A percentile compares a stretch with the other conserved stretches of the same genome.
phyloP scores from a whole-genome alignment of 2,113 vertebrate genomes.

The Poeciliopsis turrubarensis region DNA sequence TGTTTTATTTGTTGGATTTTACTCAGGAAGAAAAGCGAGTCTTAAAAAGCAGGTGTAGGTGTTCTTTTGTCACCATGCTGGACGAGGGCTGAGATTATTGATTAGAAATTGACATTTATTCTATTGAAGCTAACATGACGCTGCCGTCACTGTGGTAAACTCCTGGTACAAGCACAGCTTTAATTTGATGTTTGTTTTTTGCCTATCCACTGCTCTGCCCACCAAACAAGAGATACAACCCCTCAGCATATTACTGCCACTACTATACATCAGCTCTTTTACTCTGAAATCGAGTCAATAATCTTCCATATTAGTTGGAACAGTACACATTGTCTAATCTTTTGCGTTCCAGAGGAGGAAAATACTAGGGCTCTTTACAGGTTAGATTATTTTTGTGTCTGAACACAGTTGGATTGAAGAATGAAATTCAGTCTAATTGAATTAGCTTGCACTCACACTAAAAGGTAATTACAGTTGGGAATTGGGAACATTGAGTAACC shows the following conservation, averaged over 20 bases:
- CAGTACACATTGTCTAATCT: background rate
- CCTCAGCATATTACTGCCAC: background rate
- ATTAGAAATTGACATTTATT: conserved; percentile 1
- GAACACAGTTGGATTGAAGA: too few relatives aligned
- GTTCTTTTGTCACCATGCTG: background rate
- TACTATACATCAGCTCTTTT: background rate
- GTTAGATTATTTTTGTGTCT: too few relatives aligned
- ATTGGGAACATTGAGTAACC: too few relatives aligned
- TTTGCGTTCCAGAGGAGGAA: too few relatives aligned
- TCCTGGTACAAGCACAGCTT: background rate
- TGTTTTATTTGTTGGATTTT: background rate
- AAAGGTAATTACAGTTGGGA: too few relatives aligned
- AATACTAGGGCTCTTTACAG: too few relatives aligned
- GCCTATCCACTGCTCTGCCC: too few relatives aligned
- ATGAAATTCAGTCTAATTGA: too few relatives aligned
- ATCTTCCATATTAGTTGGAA: background rate
- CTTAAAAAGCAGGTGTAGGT: background rate
- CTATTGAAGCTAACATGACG: background rate
- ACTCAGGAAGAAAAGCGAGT: too few relatives aligned
- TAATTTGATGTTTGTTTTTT: background rate
- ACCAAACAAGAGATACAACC: too few relatives aligned
- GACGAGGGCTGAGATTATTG: background rate
- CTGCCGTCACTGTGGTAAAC: background rate
- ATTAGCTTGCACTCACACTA: too few relatives aligned
- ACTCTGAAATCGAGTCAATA: background rate